Percentiles rank a stretch among this genome's conserved stretches.
These are phyloP conservation scores for Archaeoteleia sp. DNA, from an alignment of 2,888 invertebrate genomes.

Conservation along the genomic window DNA sequence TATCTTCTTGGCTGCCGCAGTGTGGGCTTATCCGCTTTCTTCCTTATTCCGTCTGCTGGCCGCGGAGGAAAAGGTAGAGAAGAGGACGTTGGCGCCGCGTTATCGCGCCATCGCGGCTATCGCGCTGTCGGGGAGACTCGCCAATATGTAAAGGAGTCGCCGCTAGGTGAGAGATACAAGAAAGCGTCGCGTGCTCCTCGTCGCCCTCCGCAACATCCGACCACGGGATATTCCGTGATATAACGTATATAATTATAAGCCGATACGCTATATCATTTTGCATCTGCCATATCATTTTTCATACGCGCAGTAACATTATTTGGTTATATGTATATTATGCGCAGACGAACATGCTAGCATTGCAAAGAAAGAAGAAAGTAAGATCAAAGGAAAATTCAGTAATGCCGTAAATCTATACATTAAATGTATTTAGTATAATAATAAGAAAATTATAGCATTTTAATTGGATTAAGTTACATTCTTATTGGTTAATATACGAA, in stretches of 20 bases:
- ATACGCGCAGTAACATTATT: not conserved
- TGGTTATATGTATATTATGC: not conserved
- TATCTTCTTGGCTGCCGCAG: conserved; percentile 21
- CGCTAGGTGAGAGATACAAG: conserved; percentile 50
- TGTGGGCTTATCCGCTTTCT: conserved; percentile 17
- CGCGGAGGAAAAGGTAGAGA: conserved; percentile 19
- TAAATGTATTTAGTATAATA: too few relatives aligned
- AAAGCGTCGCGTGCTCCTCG: conserved; percentile 49
- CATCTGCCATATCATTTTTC: conserved; percentile 22
- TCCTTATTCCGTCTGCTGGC: conserved; percentile 43
- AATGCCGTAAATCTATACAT: too few relatives aligned
- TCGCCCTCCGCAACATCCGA: conserved; percentile 20
- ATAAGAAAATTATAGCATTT: too few relatives aligned
- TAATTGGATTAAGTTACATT: too few relatives aligned
- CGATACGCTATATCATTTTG: conserved; percentile 14
- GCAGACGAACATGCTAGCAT: too few relatives aligned
- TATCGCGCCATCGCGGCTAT: conserved; percentile 64
- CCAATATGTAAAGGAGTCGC: conserved; percentile 61
- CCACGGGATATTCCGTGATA: conserved; percentile 14
- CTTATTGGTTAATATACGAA: too few relatives aligned
- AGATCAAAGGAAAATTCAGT: too few relatives aligned
- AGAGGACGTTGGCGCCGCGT: conserved; percentile 60
- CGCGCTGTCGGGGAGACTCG: conserved; percentile 57
- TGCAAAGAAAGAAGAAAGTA: too few relatives aligned
- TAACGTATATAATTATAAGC: conserved; percentile 29